phyloP scores from a whole-genome alignment of 2,888 invertebrate species.

The Congeria kusceri region DNA sequence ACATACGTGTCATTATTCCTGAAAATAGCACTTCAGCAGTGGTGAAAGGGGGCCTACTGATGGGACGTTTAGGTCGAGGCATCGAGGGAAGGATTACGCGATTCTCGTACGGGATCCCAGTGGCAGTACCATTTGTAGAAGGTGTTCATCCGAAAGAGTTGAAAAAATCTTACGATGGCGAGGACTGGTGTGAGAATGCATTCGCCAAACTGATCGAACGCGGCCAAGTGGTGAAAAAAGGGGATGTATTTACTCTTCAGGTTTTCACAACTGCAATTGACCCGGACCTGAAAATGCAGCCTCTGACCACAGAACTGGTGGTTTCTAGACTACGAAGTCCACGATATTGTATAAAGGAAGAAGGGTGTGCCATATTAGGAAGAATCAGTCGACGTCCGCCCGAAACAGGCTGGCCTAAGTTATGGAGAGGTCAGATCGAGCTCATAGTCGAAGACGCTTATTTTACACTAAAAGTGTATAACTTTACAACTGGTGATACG shows the following conservation, averaged over 20 bases:
- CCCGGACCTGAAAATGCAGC: not conserved
- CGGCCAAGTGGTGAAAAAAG: not conserved
- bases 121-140: not conserved
- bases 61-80: not conserved
- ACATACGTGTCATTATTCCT: not conserved
- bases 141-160: not conserved
- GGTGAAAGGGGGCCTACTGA: not conserved
- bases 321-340: not conserved
- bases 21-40: not conserved
- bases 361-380: not conserved
- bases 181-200: not conserved
- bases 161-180: not conserved
- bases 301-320: not conserved
- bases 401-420: not conserved
- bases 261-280: conserved; percentile 1
- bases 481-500: not conserved
- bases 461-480: not conserved
- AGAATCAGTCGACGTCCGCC: not conserved
- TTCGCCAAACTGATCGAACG: conserved; percentile 3
- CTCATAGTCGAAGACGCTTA: not conserved
- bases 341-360: not conserved
- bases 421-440: conserved; percentile 5
- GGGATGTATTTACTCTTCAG: not conserved
- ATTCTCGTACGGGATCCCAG: not conserved
- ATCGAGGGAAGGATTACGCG: not conserved